Evolutionary conservation across 1,140 invertebrate species (phyloP), one percentile per base, ranked within the genome.

Genomic region (Atta cephalotes): DNA sequence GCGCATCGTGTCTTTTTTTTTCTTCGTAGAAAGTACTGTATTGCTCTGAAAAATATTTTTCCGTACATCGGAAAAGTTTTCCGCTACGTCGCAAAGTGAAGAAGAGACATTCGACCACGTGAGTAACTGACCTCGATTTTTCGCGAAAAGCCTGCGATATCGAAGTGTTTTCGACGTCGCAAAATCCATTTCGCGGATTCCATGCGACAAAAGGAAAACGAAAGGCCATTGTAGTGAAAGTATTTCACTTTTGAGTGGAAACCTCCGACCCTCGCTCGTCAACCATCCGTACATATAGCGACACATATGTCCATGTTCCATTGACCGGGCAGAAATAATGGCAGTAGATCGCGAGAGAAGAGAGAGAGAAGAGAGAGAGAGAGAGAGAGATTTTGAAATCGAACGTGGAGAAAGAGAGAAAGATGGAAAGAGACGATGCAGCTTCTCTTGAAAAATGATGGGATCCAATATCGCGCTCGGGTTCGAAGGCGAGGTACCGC

Each of bases 371-470:
- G 25, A 21, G 28, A 28, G 28, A 28, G 28, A 28, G 28, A 28
- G 49, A 76, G 39, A 66, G 65, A 35, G 53, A 39, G 66, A 82
- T 78, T 71, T 74, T 77, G 60, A 71, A 84, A 84, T 60, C 60
- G 51, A 39, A 68, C 5, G 35, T 28, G 45, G 53, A 60, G 65
- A 58, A 31, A 60, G 60, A 68, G 66, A 68, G 56, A 21, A 28
- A 77, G 53, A 5, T 4, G 25, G 16, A 70, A 60, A 7, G 35
- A 39, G 49, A 77, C 76, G 65, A 60, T 31, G 76, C 21, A 77
- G 58, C 56, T 90, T 86, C 71, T 31, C 74, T 62, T 91, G 87
- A 91, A 88, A 90, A 91, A 91, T 90, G 87, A 90, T 87, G 87
- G 84, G 89, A 91, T 91, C 87, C 87, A 90, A 91, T 91, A 91